phyloP scores from a whole-genome alignment of 2,888 invertebrate genomes.

The Psococerastis gibbosa region DNA sequence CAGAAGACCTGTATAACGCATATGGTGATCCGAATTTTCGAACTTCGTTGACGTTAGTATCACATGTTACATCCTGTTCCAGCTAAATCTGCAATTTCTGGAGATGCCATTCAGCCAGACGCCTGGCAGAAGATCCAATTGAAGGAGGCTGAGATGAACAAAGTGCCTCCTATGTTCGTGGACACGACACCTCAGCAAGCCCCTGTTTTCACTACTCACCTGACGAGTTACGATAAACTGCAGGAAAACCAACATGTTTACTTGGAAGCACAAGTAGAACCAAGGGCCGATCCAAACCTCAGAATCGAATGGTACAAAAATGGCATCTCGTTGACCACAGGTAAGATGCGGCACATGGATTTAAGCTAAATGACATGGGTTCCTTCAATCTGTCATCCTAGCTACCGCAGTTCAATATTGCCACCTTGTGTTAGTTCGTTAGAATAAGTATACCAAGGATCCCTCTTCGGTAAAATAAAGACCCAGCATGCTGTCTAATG shows the following conservation, averaged over 20 bases:
- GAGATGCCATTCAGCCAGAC: slow-evolving; percentile 73
- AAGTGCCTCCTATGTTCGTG: slow-evolving; percentile 71
- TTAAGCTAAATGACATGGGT: too few species aligned
- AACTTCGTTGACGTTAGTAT: too few species aligned
- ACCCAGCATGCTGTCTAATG: too few species aligned
- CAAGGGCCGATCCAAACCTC: slow-evolving; percentile 71
- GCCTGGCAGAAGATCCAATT: slow-evolving; percentile 82
- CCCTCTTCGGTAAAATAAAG: too few species aligned
- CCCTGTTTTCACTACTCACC: slow-evolving; percentile 87
- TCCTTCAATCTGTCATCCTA: too few species aligned
- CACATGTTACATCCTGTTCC: too few species aligned
- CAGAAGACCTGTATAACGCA: too few species aligned
- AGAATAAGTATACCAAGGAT: too few species aligned
- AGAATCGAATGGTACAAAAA: slow-evolving; percentile 87
- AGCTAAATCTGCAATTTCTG: slow-evolving; percentile 55
- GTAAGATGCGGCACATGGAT: too few species aligned
- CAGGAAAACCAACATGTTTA: slow-evolving; percentile 73
- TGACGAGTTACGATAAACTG: slow-evolving; percentile 65
- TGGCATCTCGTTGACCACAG: slow-evolving; percentile 66
- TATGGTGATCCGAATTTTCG: too few species aligned
- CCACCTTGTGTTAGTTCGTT: too few species aligned
- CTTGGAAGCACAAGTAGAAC: slow-evolving; percentile 79
- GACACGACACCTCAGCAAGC: slow-evolving; percentile 75
- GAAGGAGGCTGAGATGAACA: slow-evolving; percentile 82
- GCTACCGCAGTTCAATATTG: too few species aligned